Percentiles rank a stretch among this genome's conserved stretches.
These are phyloP conservation scores for Calycopis cecrops DNA, from an alignment of 1,140 invertebrate species.

Conservation along the genomic window DNA sequence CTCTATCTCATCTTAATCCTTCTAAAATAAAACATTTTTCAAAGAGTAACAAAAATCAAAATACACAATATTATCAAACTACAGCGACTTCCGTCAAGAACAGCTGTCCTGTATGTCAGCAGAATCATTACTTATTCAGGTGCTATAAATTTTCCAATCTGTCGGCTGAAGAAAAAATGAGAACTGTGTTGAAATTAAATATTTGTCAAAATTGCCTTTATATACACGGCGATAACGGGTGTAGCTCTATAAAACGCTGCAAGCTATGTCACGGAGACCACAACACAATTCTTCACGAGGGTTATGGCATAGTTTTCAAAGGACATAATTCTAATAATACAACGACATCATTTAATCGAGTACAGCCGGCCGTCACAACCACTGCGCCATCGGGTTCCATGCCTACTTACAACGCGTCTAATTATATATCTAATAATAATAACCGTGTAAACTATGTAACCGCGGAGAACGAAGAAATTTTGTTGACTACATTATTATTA, in stretches of 20 bases:
- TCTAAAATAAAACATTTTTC: conserved; percentile 9
- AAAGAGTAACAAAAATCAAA: conserved; percentile 8
- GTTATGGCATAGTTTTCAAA: conserved; percentile 6
- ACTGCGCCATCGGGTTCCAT: not conserved
- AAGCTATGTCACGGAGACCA: conserved; percentile 20
- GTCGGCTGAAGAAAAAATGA: conserved; percentile 18
- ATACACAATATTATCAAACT: conserved; percentile 1
- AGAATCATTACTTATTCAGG: conserved; percentile 20
- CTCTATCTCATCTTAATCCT: not conserved
- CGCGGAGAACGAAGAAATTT: conserved; percentile 9
- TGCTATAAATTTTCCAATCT: conserved; percentile 23
- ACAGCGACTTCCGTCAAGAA: conserved; percentile 1
- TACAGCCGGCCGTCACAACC: conserved; percentile 7
- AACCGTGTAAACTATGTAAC: conserved; percentile 5
- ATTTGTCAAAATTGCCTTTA: conserved; percentile 26
- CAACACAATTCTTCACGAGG: conserved; percentile 24
- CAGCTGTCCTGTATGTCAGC: conserved; percentile 25
- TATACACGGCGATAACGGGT: conserved; percentile 19
- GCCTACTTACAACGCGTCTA: too few relatives aligned
- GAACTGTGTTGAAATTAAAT: conserved; percentile 17
- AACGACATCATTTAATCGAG: conserved; percentile 11
- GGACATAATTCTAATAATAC: not conserved
- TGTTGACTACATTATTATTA: conserved; percentile 11
- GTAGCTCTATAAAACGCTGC: conserved; percentile 24
- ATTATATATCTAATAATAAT: conserved; percentile 2